phyloP scores from a whole-genome alignment of 2,113 vertebrate genomes.

The Trichomycterus rosablanca region DNA sequence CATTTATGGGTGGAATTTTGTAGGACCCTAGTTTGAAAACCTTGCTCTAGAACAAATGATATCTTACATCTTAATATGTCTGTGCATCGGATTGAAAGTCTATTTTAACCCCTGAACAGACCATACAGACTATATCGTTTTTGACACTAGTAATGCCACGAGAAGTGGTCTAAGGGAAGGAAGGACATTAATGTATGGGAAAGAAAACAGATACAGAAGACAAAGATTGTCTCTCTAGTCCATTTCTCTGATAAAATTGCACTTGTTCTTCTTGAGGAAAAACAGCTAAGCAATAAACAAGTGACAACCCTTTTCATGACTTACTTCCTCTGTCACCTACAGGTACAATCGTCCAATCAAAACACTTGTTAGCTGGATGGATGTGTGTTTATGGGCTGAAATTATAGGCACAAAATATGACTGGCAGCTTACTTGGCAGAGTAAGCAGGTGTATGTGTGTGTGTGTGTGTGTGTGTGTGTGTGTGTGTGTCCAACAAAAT shows the following conservation, averaged over 20 bases:
- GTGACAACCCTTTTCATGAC: conserved; percentile 41
- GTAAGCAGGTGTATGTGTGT: background rate
- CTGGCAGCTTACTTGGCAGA: conserved; percentile 27
- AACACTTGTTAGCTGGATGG: conserved; percentile 35
- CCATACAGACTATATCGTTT: no score
- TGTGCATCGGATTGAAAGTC: no score
- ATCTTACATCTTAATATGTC: no score
- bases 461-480: conserved; percentile 2
- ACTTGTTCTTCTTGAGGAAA: conserved; percentile 51
- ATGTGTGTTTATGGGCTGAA: conserved; percentile 49
- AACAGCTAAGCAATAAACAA: conserved; percentile 38
- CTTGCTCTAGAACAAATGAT: no score
- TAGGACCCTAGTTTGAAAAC: no score
- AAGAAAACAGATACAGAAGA: background rate
- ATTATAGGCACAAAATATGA: conserved; percentile 36
- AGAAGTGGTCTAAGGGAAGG: no score
- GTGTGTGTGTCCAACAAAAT: background rate
- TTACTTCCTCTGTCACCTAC: conserved; percentile 43
- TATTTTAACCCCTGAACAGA: no score
- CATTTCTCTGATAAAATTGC: conserved; percentile 25
- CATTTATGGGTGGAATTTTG: no score
- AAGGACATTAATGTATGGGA: background rate
- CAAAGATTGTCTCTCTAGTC: conserved; percentile 31
- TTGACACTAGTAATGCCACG: no score
- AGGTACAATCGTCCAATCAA: conserved; percentile 28